Percentiles rank a stretch among this genome's conserved stretches.
phyloP scores from a whole-genome alignment of 2,797 vertebrate genomes.

The Sparidentex hasta region DNA sequence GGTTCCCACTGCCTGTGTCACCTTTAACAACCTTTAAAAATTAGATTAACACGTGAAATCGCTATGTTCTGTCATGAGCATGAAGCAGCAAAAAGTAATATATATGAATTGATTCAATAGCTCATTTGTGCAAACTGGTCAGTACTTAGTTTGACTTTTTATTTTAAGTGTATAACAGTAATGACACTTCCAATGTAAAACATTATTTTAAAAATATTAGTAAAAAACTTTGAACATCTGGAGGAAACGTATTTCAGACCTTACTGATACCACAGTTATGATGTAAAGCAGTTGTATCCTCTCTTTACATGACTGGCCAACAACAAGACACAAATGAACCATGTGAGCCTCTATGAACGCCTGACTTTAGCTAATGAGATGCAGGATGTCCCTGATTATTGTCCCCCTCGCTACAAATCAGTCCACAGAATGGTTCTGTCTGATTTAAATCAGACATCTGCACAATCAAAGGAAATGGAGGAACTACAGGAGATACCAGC shows the following conservation, averaged over 20 bases:
- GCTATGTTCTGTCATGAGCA: not conserved
- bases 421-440: not conserved
- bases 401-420: not conserved
- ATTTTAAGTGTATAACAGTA: too few relatives aligned
- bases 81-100: not conserved
- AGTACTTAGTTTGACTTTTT: not conserved
- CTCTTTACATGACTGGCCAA: not conserved
- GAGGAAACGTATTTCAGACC: not conserved
- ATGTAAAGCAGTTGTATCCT: not conserved
- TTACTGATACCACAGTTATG: not conserved
- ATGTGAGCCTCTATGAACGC: not conserved
- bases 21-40: not conserved
- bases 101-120: not conserved
- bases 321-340: not conserved
- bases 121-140: not conserved
- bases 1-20: not conserved
- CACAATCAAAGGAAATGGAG: constrained; percentile 3
- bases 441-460: constrained; percentile 2
- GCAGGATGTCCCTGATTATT: constrained; percentile 1
- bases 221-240: not conserved
- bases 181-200: not conserved
- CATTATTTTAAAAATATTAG: not conserved
- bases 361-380: constrained; percentile 5
- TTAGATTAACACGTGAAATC: not conserved
- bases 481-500: not conserved